A percentile compares a stretch with the other conserved stretches of the same genome.
These are phyloP conservation scores for Barypeithes pellucidus DNA, from an alignment of 2,888 invertebrate genomes.

Conservation along the genomic window DNA sequence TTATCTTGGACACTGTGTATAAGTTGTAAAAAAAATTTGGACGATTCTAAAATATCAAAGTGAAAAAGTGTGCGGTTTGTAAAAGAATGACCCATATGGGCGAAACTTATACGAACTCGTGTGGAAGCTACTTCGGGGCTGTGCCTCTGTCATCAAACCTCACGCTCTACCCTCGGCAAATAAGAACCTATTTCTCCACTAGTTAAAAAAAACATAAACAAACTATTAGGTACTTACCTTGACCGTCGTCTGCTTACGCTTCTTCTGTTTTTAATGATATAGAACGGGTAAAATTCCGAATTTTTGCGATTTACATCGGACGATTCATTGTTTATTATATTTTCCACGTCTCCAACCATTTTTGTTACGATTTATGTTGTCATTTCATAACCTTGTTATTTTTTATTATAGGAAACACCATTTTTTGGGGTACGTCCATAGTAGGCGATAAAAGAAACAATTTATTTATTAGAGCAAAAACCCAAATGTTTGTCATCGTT, in stretches of 20 bases:
- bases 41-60: no score
- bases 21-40: no score
- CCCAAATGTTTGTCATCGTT: neutral
- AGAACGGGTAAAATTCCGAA: conserved; percentile 55
- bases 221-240: conserved; percentile 48
- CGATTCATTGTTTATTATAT: neutral
- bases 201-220: neutral
- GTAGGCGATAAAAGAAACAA: neutral
- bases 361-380: neutral
- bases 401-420: neutral
- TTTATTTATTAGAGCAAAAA: neutral
- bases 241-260: conserved; percentile 51
- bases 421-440: neutral
- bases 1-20: no score
- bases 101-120: no score
- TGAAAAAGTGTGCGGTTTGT: no score
- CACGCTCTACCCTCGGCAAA: no score
- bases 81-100: no score
- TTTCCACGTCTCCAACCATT: neutral
- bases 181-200: no score
- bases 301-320: conserved; percentile 4
- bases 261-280: conserved; percentile 51
- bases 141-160: no score
- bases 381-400: neutral
- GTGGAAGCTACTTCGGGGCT: no score